Evolutionary conservation across 2,113 vertebrate genomes (phyloP).

Genomic region (Microtus pennsylvanicus): DNA sequence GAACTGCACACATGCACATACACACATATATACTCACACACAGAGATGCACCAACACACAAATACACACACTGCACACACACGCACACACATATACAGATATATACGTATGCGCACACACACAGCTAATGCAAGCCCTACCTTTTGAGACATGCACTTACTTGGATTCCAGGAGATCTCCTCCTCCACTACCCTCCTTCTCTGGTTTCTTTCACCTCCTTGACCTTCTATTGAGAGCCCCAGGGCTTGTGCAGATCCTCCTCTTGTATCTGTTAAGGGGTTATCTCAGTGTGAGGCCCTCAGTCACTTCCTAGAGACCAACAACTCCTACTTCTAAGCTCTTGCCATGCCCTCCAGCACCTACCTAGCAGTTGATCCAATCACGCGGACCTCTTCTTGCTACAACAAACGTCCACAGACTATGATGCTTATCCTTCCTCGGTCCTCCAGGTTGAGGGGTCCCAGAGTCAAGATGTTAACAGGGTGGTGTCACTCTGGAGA

Average conservation of each 20-base stretch:
- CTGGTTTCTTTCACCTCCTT: background rate
- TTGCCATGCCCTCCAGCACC: rapidly evolving
- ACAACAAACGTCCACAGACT: background rate
- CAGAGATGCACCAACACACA: background rate
- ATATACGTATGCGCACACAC: too few relatives aligned
- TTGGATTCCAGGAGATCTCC: background rate
- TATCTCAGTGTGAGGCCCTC: too few relatives aligned
- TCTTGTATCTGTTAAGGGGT: background rate
- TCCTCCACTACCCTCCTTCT: background rate
- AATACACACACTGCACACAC: background rate
- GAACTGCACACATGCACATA: background rate
- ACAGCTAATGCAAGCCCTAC: background rate
- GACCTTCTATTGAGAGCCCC: background rate
- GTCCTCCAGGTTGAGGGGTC: background rate
- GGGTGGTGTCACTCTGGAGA: background rate
- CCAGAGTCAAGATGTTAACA: background rate
- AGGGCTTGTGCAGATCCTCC: background rate
- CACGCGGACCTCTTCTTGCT: too few relatives aligned
- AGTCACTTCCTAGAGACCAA: background rate
- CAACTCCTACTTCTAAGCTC: too few relatives aligned
- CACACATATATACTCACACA: background rate
- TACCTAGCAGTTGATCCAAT: background rate
- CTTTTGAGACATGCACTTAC: background rate
- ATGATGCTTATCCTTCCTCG: background rate
- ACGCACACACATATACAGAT: background rate